phyloP scores from a whole-genome alignment of 2,797 vertebrate genomes.

The Pseudocheirus occidentalis region DNA sequence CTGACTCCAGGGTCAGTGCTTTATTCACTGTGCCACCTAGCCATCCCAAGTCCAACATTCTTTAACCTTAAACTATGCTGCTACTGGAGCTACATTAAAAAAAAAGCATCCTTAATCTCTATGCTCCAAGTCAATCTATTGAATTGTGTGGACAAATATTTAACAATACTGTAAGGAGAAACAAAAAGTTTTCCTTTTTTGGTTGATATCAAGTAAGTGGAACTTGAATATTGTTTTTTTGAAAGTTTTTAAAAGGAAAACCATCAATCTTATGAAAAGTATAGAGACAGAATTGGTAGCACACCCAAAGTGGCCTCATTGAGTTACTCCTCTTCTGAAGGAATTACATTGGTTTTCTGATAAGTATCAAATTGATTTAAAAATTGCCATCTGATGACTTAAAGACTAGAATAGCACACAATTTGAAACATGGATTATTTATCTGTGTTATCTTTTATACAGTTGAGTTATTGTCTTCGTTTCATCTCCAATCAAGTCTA shows the following conservation, averaged over 20 bases:
- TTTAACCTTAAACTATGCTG: not conserved
- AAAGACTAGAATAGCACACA: constrained; percentile 38
- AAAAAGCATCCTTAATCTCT: not conserved
- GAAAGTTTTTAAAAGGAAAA: not conserved
- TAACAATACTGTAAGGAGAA: not conserved
- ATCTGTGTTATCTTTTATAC: constrained; percentile 53
- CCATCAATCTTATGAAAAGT: constrained; percentile 5
- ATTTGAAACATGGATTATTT: constrained; percentile 56
- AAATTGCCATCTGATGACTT: constrained; percentile 63
- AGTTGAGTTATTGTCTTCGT: constrained; percentile 42
- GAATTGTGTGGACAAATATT: not conserved
- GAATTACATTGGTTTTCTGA: constrained; percentile 60
- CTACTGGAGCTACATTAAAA: not conserved
- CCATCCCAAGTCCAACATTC: not conserved
- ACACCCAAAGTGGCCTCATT: constrained; percentile 34
- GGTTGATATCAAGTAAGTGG: not conserved
- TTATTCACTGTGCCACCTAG: too few species aligned
- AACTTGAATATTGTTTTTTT: not conserved
- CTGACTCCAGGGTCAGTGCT: too few species aligned
- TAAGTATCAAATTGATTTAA: constrained; percentile 68
- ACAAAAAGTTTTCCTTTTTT: not conserved
- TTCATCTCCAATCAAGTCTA: constrained; percentile 47
- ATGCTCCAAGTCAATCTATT: not conserved
- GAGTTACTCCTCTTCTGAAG: constrained; percentile 45
- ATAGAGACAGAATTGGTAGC: constrained; percentile 53